Evolutionary conservation across 1,140 invertebrate species (phyloP).

Genomic region (Teleogryllus occipitalis): DNA sequence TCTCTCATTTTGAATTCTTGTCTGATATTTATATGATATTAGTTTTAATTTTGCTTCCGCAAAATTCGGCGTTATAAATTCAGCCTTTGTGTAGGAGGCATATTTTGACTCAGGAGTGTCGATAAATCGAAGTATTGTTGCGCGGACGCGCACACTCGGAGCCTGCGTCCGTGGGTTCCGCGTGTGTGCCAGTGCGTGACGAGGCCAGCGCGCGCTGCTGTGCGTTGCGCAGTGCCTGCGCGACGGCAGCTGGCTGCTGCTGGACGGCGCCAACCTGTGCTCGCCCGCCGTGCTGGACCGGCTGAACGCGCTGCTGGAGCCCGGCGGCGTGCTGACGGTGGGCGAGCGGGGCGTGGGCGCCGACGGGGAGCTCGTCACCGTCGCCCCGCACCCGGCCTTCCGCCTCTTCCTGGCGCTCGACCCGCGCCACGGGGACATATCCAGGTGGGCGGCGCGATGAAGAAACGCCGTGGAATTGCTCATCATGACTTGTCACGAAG

Average conservation of each 20-base stretch:
- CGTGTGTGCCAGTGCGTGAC: not conserved
- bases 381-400: slow-evolving; percentile 85
- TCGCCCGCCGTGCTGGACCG: slow-evolving; percentile 93
- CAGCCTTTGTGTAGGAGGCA: too few relatives aligned
- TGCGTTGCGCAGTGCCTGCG: slow-evolving; percentile 51
- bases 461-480: too few relatives aligned
- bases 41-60: too few relatives aligned
- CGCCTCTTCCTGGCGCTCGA: slow-evolving; percentile 92
- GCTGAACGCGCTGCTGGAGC: slow-evolving; percentile 90
- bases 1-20: too few relatives aligned
- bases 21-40: too few relatives aligned
- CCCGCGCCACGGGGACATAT: slow-evolving; percentile 90
- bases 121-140: not conserved
- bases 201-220: not conserved
- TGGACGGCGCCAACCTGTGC: slow-evolving; percentile 97
- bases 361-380: slow-evolving; percentile 59
- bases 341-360: slow-evolving; percentile 79
- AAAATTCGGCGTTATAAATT: too few relatives aligned
- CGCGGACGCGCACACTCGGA: not conserved
- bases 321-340: slow-evolving; percentile 78
- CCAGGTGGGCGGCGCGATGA: slow-evolving; percentile 48
- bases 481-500: too few relatives aligned
- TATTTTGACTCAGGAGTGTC: too few relatives aligned
- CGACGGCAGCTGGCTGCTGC: slow-evolving; percentile 81
- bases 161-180: not conserved